Base-by-base conservation (phyloP, 2,888 invertebrate genomes). In the Cistogaster globosa region DNA sequence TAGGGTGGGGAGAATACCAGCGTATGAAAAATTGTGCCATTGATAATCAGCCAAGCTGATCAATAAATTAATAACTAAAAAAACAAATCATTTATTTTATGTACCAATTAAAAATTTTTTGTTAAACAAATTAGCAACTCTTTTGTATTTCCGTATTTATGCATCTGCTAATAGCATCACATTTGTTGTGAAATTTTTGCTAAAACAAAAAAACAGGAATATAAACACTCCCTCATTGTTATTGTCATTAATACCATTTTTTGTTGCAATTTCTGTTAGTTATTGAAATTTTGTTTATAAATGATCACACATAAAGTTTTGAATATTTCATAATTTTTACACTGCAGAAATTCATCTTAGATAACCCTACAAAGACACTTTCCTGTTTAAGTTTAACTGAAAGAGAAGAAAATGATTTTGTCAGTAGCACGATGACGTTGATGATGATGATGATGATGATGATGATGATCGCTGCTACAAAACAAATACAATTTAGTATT, bases 301-400 rank as follows among this genome's bases (percentile, higher is more conserved):
- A 14, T 55, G 74, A 42, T 62, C 12, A 53, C 36, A 48, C 22
- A 16, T 36, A 45, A 51, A 57, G 58, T 62, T 78, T 79, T 76
- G 16, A 72, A 77, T 74, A 69, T 82, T 82, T 75, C 78, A 82
- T 85, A 69, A 85, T 80, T 69, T 69, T 69, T 69, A 60, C 53
- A 55, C 36, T 26, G 74, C 81, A 77, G 26, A 69, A 74, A 71
- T 63, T 68, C 76, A 84, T 74, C 76, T 72, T 45, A 72, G 72
- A 84, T 80, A 80, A 84, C 53, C 57, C 62, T 53, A n/a, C 36
- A 38, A 26, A 26, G 12, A 65, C 45, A 72, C 77, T 62, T 9
- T 53, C 62, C 69, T 63, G 63, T 0, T 57, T 71, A 57, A 16
- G 26, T 26, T 22, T 45, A 53, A 32, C 42, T 62, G 14, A 55